Conservation (phyloP, 1,140 invertebrate species). For the Papilio helenus region DNA sequence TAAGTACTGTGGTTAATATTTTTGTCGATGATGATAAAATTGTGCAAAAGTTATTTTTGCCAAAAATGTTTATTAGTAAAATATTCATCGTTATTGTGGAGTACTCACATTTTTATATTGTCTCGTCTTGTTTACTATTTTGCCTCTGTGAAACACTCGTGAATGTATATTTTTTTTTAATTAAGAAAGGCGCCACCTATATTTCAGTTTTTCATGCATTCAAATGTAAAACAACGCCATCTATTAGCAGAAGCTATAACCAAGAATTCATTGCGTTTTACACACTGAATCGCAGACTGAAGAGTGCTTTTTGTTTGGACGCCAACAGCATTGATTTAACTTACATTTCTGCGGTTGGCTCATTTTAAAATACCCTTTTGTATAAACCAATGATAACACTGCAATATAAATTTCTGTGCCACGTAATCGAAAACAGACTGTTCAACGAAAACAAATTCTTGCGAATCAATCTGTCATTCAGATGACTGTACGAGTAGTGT, state of each 20-base stretch:
- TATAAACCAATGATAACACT: constrained; percentile 44
- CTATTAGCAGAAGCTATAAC: neutral
- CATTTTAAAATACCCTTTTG: neutral
- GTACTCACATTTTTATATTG: no score
- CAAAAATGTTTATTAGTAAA: no score
- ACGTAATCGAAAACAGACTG: constrained; percentile 57
- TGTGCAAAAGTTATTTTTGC: no score
- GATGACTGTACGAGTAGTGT: constrained; percentile 74
- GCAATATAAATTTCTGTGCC: constrained; percentile 43
- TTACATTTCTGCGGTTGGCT: neutral
- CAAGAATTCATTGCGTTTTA: neutral
- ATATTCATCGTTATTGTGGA: no score
- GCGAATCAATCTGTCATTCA: constrained; percentile 71
- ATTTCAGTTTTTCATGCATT: neutral
- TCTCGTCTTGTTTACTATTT: no score
- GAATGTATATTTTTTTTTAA: neutral
- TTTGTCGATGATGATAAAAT: no score
- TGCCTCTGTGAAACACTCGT: no score
- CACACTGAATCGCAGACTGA: neutral
- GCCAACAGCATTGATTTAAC: constrained; percentile 32
- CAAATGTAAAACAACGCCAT: neutral
- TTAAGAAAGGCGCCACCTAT: neutral
- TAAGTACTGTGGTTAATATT: no score
- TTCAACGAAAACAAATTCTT: constrained; percentile 69
- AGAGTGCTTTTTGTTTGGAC: constrained; percentile 16